A percentile compares a stretch with the other conserved stretches of the same genome.
phyloP scores from a whole-genome alignment of 2,888 invertebrate genomes.

The Gnatocerus cornutus region DNA sequence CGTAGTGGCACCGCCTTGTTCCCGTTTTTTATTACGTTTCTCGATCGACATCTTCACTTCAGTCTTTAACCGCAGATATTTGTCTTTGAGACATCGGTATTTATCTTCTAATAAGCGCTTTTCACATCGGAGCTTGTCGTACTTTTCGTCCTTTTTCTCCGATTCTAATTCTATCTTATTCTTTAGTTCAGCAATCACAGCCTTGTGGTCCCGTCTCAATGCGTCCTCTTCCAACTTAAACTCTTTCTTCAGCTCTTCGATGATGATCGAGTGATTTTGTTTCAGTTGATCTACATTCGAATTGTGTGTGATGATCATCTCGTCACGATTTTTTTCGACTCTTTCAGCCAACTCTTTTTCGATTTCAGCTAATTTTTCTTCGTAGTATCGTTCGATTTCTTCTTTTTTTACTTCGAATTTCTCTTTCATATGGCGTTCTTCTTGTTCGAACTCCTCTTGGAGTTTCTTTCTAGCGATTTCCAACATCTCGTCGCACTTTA shows the following conservation, averaged over 20 bases:
- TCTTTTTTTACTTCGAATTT: slow-evolving; percentile 66
- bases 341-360: slow-evolving; percentile 73
- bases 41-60: slow-evolving; percentile 87
- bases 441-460: slow-evolving; percentile 59
- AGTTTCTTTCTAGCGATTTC: slow-evolving; percentile 71
- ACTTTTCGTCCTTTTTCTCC: slow-evolving; percentile 68
- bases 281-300: slow-evolving; percentile 73
- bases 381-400: slow-evolving; percentile 72
- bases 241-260: slow-evolving; percentile 77
- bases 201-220: slow-evolving; percentile 79
- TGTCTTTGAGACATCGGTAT: slow-evolving; percentile 86
- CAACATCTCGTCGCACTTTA: slow-evolving; percentile 70
- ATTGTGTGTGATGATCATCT: slow-evolving; percentile 74
- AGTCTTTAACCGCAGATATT: slow-evolving; percentile 85
- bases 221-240: slow-evolving; percentile 81
- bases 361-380: slow-evolving; percentile 72
- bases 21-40: slow-evolving; percentile 79
- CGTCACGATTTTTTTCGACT: slow-evolving; percentile 70
- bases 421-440: slow-evolving; percentile 65
- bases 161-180: slow-evolving; percentile 75
- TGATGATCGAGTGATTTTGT: slow-evolving; percentile 75
- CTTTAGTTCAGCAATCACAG: slow-evolving; percentile 78
- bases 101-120: slow-evolving; percentile 84
- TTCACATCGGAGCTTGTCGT: slow-evolving; percentile 80
- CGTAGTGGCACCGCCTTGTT: slow-evolving; percentile 73